A percentile compares a stretch with the other conserved stretches of the same genome.
Evolutionary conservation across 2,888 invertebrate species (phyloP).

Genomic region (Harpalus rubripes): DNA sequence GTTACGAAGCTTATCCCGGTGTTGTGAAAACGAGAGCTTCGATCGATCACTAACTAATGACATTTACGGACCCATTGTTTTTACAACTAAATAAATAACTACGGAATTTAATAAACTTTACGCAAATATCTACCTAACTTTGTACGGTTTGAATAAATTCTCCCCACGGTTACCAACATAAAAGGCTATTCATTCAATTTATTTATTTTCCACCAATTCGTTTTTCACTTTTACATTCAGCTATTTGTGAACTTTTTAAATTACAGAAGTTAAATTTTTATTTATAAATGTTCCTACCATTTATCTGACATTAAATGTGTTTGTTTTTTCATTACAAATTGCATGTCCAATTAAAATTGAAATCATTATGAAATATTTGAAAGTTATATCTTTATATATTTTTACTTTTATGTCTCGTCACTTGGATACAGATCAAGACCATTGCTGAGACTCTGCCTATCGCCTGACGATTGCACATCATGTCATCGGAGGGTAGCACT

Average conservation of each 20-base stretch:
- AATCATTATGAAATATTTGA: neutral
- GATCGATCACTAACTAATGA: constrained; percentile 46
- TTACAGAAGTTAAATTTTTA: neutral
- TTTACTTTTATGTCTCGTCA: neutral
- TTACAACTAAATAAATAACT: constrained; percentile 42
- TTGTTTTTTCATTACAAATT: neutral
- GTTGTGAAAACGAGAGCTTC: constrained; percentile 33
- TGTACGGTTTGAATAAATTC: constrained; percentile 23
- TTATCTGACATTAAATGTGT: neutral
- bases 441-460: no score
- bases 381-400: neutral
- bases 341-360: neutral
- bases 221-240: neutral
- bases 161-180: neutral
- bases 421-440: no score
- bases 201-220: neutral
- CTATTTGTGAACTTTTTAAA: constrained; percentile 7
- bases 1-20: constrained; percentile 29
- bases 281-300: neutral
- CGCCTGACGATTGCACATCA: no score
- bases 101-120: constrained; percentile 35
- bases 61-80: constrained; percentile 35
- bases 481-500: no score
- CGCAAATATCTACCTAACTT: constrained; percentile 23
- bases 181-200: neutral